Percentiles rank a stretch among this genome's conserved stretches.
Conservation (phyloP, 2,888 invertebrate genomes). For the Polymixis lichenea region DNA sequence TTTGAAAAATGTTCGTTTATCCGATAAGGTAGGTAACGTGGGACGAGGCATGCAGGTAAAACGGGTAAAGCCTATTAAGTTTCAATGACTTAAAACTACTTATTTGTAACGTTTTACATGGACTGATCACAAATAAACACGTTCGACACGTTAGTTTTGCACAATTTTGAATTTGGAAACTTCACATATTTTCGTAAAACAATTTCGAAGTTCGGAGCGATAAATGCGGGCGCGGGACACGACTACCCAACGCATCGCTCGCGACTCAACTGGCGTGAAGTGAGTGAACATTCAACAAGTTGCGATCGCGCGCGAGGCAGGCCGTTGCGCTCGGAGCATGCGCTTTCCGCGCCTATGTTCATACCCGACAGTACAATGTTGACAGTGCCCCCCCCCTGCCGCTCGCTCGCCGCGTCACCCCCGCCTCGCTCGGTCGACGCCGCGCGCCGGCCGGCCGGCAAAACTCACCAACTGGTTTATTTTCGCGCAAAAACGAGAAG, state of each 20-base stretch:
- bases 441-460: conserved; percentile 67
- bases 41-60: conserved; percentile 89
- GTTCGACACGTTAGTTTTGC: conserved; percentile 79
- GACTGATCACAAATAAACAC: conserved; percentile 79
- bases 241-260: conserved; percentile 87
- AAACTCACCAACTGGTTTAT: conserved; percentile 82
- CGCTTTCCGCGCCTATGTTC: conserved; percentile 85
- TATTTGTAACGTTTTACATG: conserved; percentile 76
- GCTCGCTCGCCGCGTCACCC: conserved; percentile 53
- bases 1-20: conserved; percentile 90
- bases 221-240: conserved; percentile 79
- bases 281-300: conserved; percentile 90
- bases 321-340: conserved; percentile 85
- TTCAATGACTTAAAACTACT: conserved; percentile 88
- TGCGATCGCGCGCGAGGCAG: conserved; percentile 83
- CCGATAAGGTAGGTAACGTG: conserved; percentile 88
- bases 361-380: conserved; percentile 80
- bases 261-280: conserved; percentile 86
- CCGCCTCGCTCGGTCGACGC: conserved; percentile 55
- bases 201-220: conserved; percentile 87
- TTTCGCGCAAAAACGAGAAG: conserved; percentile 88
- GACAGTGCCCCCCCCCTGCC: conserved; percentile 69
- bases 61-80: conserved; percentile 88
- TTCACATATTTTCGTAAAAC: conserved; percentile 89
- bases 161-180: conserved; percentile 83